Conservation (phyloP, 1,140 invertebrate genomes). For the Ceratina japonica region DNA sequence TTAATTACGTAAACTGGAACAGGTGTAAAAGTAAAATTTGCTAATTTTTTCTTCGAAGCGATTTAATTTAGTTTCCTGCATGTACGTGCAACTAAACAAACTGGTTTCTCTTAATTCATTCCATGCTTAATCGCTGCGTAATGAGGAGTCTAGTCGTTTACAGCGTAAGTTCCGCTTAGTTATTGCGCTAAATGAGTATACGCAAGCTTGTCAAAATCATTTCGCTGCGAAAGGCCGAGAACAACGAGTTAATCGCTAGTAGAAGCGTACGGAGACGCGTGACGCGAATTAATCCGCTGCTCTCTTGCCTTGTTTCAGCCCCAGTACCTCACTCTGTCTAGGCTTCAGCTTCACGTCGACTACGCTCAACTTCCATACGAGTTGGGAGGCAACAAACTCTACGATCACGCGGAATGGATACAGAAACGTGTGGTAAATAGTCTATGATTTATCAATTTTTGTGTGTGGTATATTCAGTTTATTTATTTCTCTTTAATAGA, state of each 20-base stretch:
- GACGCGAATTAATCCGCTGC: slow-evolving; percentile 19
- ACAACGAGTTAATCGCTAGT: slow-evolving; percentile 5
- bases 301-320: slow-evolving; percentile 80
- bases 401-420: slow-evolving; percentile 91
- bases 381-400: slow-evolving; percentile 87
- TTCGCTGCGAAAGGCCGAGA: background rate
- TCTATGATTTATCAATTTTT: background rate
- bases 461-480: too few relatives aligned
- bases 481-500: too few relatives aligned
- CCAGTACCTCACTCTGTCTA: slow-evolving; percentile 82
- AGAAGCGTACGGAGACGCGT: background rate
- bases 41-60: too few relatives aligned
- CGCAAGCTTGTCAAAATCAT: background rate
- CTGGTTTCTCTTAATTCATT: slow-evolving; percentile 3
- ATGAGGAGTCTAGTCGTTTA: background rate
- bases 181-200: too few relatives aligned
- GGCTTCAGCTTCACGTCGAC: slow-evolving; percentile 87
- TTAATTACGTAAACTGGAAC: too few relatives aligned
- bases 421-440: slow-evolving; percentile 84
- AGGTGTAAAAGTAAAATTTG: too few relatives aligned
- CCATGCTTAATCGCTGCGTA: background rate
- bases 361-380: slow-evolving; percentile 88
- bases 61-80: too few relatives aligned
- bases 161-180: too few relatives aligned
- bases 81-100: background rate